A percentile compares a stretch with the other conserved stretches of the same genome.
phyloP scores from a whole-genome alignment of 2,797 vertebrate species.

The Schizopygopsis malacanthus region DNA sequence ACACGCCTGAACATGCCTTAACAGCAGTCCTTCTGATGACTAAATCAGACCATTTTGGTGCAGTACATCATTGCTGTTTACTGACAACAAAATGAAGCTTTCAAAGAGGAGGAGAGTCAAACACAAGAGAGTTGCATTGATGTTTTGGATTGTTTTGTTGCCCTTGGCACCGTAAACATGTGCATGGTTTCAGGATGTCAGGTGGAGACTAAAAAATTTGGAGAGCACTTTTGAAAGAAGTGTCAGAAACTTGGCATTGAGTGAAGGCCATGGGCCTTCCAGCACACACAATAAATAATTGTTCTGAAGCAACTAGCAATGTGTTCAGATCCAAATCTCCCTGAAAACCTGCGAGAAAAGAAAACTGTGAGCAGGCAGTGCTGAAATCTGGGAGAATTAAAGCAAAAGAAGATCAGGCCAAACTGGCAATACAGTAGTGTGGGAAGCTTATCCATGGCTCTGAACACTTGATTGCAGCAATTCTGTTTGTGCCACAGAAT shows the following conservation, averaged over 20 bases:
- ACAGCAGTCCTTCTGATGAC: neutral
- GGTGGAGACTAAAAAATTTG: neutral
- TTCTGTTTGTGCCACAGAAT: slow-evolving; percentile 31
- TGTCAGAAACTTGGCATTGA: slow-evolving; percentile 34
- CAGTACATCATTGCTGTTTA: neutral
- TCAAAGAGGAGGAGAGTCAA: slow-evolving; percentile 2
- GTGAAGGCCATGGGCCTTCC: slow-evolving; percentile 31
- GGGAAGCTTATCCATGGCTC: slow-evolving; percentile 32
- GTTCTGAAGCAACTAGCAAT: slow-evolving; percentile 16
- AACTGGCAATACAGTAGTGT: slow-evolving; percentile 36
- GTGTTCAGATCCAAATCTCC: slow-evolving; percentile 65
- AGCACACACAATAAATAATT: neutral
- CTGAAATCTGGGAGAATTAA: slow-evolving; percentile 36
- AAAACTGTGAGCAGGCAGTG: slow-evolving; percentile 8
- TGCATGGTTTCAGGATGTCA: slow-evolving; percentile 22
- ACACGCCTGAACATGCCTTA: neutral
- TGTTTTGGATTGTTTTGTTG: slow-evolving; percentile 33
- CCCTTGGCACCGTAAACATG: slow-evolving; percentile 3
- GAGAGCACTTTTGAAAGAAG: slow-evolving; percentile 6
- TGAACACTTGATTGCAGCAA: slow-evolving; percentile 5
- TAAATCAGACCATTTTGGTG: neutral
- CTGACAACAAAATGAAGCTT: slow-evolving; percentile 19
- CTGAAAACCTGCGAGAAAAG: slow-evolving; percentile 51
- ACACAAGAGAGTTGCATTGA: slow-evolving; percentile 17
- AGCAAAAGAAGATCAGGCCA: slow-evolving; percentile 30